Conservation (phyloP, 2,113 vertebrate genomes). For the Pachyramphus minor region DNA sequence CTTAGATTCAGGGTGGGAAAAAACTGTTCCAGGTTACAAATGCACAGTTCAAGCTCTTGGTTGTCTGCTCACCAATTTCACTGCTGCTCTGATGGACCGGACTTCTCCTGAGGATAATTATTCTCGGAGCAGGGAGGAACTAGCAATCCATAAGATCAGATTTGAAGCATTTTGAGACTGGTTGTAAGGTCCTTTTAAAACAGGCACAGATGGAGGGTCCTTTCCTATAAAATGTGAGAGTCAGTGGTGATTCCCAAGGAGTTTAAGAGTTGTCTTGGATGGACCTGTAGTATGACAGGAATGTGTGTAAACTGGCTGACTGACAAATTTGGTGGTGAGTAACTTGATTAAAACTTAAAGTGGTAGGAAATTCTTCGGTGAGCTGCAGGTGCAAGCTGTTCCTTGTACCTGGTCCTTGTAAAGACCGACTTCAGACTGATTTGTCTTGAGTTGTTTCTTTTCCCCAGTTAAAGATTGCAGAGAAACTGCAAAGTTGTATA, state of each 20-base stretch:
- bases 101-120: not conserved
- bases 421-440: not conserved
- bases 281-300: not conserved
- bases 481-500: not conserved
- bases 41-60: not conserved
- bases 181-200: not conserved
- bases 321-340: not conserved
- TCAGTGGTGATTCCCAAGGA: not conserved
- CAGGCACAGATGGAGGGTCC: not conserved
- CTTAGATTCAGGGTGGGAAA: not conserved
- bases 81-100: not conserved
- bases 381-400: not conserved
- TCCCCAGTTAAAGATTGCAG: not conserved
- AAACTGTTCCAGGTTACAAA: not conserved
- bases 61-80: not conserved
- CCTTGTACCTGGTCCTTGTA: not conserved
- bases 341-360: not conserved
- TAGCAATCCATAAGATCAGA: not conserved
- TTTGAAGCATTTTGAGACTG: not conserved
- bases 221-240: not conserved
- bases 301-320: not conserved
- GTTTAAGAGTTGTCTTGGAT: not conserved
- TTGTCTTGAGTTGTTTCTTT: not conserved
- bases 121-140: not conserved
- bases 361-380: not conserved